Evolutionary conservation across 2,797 vertebrate genomes (phyloP).

Genomic region (Eulemur coronatus): DNA sequence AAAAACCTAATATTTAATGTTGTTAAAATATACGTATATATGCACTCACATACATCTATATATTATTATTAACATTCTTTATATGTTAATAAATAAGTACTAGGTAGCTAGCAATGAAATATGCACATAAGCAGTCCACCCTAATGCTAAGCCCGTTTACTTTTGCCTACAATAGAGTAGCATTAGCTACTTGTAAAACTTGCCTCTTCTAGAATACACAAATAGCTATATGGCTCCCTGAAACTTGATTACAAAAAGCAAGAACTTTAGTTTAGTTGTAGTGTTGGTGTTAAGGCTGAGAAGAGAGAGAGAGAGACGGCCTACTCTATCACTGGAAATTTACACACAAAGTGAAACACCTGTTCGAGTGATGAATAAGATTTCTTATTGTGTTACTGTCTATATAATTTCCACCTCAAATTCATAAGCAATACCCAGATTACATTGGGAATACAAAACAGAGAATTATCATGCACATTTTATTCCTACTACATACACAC

Average conservation of each 20-base stretch:
- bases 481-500: constrained; percentile 56
- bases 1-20: neutral
- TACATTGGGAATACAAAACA: constrained; percentile 53
- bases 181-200: constrained; percentile 73
- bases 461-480: constrained; percentile 73
- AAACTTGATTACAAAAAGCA: constrained; percentile 75
- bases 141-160: neutral
- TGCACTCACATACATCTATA: neutral
- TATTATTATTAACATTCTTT: constrained; percentile 30
- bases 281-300: constrained; percentile 77
- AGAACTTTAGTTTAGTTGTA: constrained; percentile 77
- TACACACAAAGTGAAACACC: constrained; percentile 77
- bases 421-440: constrained; percentile 73
- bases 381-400: constrained; percentile 81
- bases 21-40: neutral
- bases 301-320: constrained; percentile 77
- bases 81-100: constrained; percentile 75
- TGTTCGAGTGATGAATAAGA: constrained; percentile 82
- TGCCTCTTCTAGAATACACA: constrained; percentile 73
- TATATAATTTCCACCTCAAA: constrained; percentile 81
- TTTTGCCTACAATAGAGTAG: constrained; percentile 62
- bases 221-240: constrained; percentile 75
- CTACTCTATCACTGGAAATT: constrained; percentile 80
- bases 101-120: constrained; percentile 69
- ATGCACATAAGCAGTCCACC: constrained; percentile 63